Evolutionary conservation across 2,797 vertebrate species (phyloP).

Genomic region (Mormyrus hasselquistii): DNA sequence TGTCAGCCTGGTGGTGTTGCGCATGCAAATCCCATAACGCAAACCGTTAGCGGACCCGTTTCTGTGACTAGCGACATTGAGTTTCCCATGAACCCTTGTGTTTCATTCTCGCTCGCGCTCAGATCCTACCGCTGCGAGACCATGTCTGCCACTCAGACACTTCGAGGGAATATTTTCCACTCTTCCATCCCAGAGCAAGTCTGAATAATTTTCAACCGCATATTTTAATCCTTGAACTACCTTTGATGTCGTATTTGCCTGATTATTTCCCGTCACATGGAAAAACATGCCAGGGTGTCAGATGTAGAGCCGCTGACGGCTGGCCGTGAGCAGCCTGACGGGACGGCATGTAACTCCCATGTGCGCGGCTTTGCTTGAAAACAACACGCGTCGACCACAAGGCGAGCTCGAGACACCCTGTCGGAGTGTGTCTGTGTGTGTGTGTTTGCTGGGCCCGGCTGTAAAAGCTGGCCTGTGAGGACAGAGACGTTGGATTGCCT

Average conservation of each 20-base stretch:
- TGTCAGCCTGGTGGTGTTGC: not conserved
- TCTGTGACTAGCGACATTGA: not conserved
- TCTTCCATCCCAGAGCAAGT: constrained; percentile 60
- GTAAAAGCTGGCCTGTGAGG: not conserved
- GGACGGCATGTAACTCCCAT: constrained; percentile 60
- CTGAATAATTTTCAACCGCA: constrained; percentile 63
- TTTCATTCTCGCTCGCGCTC: constrained; percentile 18
- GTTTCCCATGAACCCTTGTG: constrained; percentile 14
- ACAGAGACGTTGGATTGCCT: not conserved
- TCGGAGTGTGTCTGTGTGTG: not conserved
- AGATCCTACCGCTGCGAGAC: constrained; percentile 45
- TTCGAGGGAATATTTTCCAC: constrained; percentile 66
- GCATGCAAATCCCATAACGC: not conserved
- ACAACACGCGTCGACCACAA: constrained; percentile 32
- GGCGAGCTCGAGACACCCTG: not conserved
- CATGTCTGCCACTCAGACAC: constrained; percentile 64
- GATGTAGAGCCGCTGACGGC: constrained; percentile 45
- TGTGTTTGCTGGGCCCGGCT: not conserved
- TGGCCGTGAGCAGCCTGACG: constrained; percentile 50
- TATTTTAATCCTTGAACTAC: constrained; percentile 69
- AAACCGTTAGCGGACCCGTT: not conserved
- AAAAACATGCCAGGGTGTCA: constrained; percentile 50
- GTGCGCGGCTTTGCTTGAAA: constrained; percentile 54
- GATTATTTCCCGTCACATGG: constrained; percentile 60
- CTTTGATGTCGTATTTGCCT: constrained; percentile 78